Conservation (phyloP, 2,113 vertebrate genomes). For the Regulus satrapa region DNA sequence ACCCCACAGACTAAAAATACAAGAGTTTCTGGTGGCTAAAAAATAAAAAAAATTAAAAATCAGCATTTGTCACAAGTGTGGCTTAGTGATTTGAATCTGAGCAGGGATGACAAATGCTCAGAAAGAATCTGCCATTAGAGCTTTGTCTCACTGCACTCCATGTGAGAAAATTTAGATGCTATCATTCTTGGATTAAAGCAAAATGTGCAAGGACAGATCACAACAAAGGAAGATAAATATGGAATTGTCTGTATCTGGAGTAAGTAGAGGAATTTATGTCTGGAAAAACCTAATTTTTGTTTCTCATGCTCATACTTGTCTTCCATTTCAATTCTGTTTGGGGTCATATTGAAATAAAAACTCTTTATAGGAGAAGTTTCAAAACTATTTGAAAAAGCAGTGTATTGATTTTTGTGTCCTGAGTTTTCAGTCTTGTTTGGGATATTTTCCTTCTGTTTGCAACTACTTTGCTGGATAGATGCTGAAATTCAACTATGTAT, state of each 20-base stretch:
- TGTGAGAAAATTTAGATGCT: background rate
- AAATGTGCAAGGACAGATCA: background rate
- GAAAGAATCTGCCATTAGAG: background rate
- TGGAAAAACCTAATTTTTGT: background rate
- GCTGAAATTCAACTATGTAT: background rate
- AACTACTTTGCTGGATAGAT: background rate
- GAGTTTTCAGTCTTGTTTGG: background rate
- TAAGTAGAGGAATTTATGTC: background rate
- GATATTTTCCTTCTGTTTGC: background rate
- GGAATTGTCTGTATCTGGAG: background rate
- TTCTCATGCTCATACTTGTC: background rate
- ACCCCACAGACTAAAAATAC: background rate
- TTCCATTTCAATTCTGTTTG: background rate
- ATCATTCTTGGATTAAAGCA: background rate
- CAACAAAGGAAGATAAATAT: background rate
- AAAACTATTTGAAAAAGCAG: background rate
- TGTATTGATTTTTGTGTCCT: background rate
- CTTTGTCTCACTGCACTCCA: background rate
- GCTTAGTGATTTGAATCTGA: background rate
- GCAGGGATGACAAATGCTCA: background rate
- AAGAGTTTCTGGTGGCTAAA: background rate
- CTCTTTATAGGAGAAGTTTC: background rate
- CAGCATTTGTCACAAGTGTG: background rate
- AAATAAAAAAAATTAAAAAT: background rate
- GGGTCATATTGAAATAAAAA: background rate